These are phyloP conservation scores for Cheilosia variabilis DNA, from an alignment of 2,888 invertebrate genomes.

Conservation along the genomic window DNA sequence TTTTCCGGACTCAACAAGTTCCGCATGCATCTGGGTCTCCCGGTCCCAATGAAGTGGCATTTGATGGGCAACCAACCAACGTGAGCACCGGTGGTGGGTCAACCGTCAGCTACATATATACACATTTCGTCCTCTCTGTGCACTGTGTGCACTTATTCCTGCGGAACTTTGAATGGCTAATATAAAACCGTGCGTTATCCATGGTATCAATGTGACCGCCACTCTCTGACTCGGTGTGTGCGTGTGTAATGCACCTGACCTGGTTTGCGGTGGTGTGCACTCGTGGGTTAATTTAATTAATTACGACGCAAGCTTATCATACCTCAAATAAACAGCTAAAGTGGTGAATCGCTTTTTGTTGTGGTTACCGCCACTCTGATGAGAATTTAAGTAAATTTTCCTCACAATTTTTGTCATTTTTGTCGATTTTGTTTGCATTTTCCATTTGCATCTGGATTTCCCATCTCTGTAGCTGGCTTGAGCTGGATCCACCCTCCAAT, in stretches of 20 bases:
- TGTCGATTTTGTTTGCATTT: constrained; percentile 10
- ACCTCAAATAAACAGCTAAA: constrained; percentile 73
- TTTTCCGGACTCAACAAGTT: constrained; percentile 66
- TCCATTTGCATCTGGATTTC: constrained; percentile 21
- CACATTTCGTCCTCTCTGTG: neutral
- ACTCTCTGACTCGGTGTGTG: neutral
- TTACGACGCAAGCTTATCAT: constrained; percentile 71
- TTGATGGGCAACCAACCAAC: constrained; percentile 1
- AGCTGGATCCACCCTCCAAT: neutral
- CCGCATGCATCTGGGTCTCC: constrained; percentile 2
- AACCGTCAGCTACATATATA: no score
- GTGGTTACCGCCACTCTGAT: constrained; percentile 35
- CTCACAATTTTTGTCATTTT: constrained; percentile 4
- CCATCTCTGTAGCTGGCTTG: neutral
- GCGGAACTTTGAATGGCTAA: neutral
- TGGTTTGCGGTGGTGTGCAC: constrained; percentile 44
- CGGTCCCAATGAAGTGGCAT: constrained; percentile 32
- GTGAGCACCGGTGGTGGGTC: neutral
- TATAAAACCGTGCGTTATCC: neutral
- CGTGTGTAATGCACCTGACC: constrained; percentile 70
- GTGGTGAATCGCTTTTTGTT: constrained; percentile 69
- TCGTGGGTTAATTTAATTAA: constrained; percentile 73
- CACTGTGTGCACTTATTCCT: neutral
- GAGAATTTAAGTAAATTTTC: constrained; percentile 57
- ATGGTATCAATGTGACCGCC: constrained; percentile 8